Percentiles rank a stretch among this genome's conserved stretches.
phyloP scores from a whole-genome alignment of 1,140 invertebrate genomes.

The Hormaphis cornu region DNA sequence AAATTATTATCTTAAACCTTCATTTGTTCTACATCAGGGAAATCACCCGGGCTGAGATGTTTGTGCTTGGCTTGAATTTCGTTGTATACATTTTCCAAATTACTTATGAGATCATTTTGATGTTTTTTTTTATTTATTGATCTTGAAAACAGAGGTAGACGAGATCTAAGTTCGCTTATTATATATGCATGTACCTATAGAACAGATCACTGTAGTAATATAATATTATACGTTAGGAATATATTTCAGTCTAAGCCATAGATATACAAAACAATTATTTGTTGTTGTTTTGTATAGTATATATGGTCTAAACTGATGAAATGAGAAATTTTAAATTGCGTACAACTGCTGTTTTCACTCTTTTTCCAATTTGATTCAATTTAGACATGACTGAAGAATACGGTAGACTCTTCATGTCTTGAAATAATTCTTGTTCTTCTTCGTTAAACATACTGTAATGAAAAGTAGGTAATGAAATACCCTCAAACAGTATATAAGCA shows the following conservation, averaged over 20 bases:
- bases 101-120: conserved; percentile 30
- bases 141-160: conserved; percentile 47
- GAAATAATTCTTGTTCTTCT: conserved; percentile 66
- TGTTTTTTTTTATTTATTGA: conserved; percentile 61
- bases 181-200: conserved; percentile 95
- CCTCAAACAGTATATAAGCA: no score
- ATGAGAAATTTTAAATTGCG: no score
- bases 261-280: not conserved
- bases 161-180: conserved; percentile 61
- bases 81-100: conserved; percentile 21
- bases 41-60: conserved; percentile 49
- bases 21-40: conserved; percentile 89
- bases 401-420: conserved; percentile 61
- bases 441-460: conserved; percentile 55
- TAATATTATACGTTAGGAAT: not conserved
- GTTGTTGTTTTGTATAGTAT: no score
- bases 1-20: conserved; percentile 51
- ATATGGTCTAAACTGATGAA: no score
- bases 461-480: no score
- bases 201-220: not conserved
- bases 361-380: conserved; percentile 83
- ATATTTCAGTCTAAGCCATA: not conserved
- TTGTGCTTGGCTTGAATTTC: conserved; percentile 40
- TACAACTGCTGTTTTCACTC: conserved; percentile 87
- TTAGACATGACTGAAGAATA: conserved; percentile 66